Base-by-base conservation (phyloP, 1,140 invertebrate genomes). In the Drosophila gunungcola region DNA sequence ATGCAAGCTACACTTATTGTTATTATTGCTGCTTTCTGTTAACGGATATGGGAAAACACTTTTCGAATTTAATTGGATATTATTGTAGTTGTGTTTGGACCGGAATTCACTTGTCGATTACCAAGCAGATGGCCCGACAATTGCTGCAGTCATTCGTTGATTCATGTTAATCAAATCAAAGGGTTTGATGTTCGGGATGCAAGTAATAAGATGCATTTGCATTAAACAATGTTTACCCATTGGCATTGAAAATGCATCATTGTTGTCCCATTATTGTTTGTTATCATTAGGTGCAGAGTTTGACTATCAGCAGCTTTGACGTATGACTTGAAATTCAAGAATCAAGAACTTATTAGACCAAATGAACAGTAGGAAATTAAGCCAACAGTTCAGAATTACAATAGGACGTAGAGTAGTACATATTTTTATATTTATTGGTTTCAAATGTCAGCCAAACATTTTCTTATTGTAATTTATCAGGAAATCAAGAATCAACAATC, bases 21-120 rank as follows among this genome's bases (percentile, higher is more conserved):
- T 76, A 52, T 57, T 56, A 46, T 57, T 56, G 57, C 32, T 72
- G 38, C 51, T 25, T 38, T n/a, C 72, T 46, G 29, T 10, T 10
- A 34, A 36, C 27, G 29, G n/a, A 49, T 46, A 32, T 65, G 27
- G 48, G 39, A 76, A 54, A 58, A 53, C 61, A 67, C 72, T 76
- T 76, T 76, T 51, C 29, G 62, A 73, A 39, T 76, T 76, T 58
- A 76, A 76, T 76, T 76, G 73, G 54, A 68, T 67, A 57, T 76
- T 76, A 76, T 76, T 76, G 73, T 54, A 67, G 57, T 70, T 70
- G 65, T 36, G 36, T 29, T 52, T 36, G 12, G 72, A 25, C 13
- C 38, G 36, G 21, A 56, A 55, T 70, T 13, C 67, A 13, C 16
- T 54, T 4, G 13, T 72, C 56, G 69, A 73, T 73, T 73, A 73